phyloP scores from a whole-genome alignment of 1,140 invertebrate species.

The Drosophila sechellia region DNA sequence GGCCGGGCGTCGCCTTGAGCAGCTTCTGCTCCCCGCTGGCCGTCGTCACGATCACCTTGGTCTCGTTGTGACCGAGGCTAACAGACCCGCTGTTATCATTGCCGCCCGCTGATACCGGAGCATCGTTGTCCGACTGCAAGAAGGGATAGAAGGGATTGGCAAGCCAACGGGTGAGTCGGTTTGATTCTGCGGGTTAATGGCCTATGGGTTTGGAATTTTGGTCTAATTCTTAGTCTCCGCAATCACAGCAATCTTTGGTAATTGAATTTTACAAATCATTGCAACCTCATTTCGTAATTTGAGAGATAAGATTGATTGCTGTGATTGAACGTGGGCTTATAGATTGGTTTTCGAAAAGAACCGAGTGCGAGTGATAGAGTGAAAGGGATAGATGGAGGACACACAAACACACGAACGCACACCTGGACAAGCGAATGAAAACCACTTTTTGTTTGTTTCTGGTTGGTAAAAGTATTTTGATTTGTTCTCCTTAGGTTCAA shows the following conservation, averaged over 20 bases:
- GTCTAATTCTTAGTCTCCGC: too few relatives aligned
- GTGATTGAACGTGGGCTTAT: background rate
- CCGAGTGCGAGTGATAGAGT: constrained; percentile 3
- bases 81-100: constrained; percentile 82
- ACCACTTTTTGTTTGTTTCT: constrained; percentile 13
- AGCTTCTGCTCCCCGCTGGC: constrained; percentile 63
- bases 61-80: constrained; percentile 71
- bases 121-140: constrained; percentile 54
- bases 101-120: constrained; percentile 25
- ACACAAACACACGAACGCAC: background rate
- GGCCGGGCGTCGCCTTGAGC: constrained; percentile 55
- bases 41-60: constrained; percentile 75
- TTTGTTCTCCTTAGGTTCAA: constrained; percentile 7
- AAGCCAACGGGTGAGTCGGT: constrained; percentile 3
- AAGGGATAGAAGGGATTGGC: constrained; percentile 5
- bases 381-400: constrained; percentile 8
- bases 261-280: too few relatives aligned
- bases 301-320: background rate
- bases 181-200: background rate
- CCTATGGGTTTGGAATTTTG: background rate
- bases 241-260: too few relatives aligned
- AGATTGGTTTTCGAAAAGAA: background rate
- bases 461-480: constrained; percentile 9
- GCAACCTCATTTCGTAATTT: too few relatives aligned
- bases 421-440: constrained; percentile 15